These are phyloP conservation scores for Nysson spinosus DNA, from an alignment of 2,888 invertebrate genomes.

Conservation along the genomic window DNA sequence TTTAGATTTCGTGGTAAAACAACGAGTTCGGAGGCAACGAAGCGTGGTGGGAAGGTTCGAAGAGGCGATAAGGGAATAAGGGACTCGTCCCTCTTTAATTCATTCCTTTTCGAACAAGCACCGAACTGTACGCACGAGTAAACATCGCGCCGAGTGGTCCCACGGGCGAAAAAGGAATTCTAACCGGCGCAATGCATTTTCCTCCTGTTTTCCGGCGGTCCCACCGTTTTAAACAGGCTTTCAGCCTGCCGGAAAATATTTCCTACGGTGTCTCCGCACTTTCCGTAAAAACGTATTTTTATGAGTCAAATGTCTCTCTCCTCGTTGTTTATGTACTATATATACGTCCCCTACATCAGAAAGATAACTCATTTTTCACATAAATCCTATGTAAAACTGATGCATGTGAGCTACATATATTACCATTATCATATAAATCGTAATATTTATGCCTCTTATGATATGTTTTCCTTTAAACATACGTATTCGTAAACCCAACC, in stretches of 20 bases:
- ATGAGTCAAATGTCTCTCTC: slow-evolving; percentile 9
- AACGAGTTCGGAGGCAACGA: slow-evolving; percentile 42
- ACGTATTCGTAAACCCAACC: too few relatives aligned
- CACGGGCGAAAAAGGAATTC: slow-evolving; percentile 52
- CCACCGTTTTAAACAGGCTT: slow-evolving; percentile 31
- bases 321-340: neutral
- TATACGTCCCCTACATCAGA: too few relatives aligned
- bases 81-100: slow-evolving; percentile 56
- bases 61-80: slow-evolving; percentile 60
- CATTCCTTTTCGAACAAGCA: slow-evolving; percentile 55
- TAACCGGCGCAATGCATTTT: slow-evolving; percentile 44
- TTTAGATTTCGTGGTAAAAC: slow-evolving; percentile 51
- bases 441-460: too few relatives aligned
- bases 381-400: too few relatives aligned
- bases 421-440: too few relatives aligned
- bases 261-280: neutral
- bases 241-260: slow-evolving; percentile 42
- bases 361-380: too few relatives aligned
- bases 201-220: slow-evolving; percentile 21
- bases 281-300: slow-evolving; percentile 29
- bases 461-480: too few relatives aligned
- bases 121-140: slow-evolving; percentile 57
- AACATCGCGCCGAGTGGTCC: slow-evolving; percentile 59
- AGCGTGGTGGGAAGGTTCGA: slow-evolving; percentile 35
- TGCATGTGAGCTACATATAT: too few relatives aligned